Conservation (phyloP, 1,140 invertebrate species). For the Pentalonia nigronervosa region DNA sequence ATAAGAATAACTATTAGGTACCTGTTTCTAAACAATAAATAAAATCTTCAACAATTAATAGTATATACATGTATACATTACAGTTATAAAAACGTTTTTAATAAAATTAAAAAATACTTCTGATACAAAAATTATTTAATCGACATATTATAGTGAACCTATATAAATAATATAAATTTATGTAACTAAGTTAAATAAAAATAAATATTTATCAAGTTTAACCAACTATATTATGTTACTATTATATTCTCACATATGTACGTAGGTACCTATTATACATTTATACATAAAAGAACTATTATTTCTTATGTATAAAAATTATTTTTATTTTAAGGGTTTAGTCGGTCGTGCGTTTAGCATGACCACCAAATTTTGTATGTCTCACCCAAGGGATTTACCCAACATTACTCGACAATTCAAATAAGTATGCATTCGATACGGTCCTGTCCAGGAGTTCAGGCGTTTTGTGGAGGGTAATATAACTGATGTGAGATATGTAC, state of each 20-base stretch:
- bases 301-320: not conserved
- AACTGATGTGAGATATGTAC: slow-evolving; percentile 13
- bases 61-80: no score
- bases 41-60: no score
- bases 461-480: slow-evolving; percentile 31
- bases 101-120: no score
- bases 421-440: slow-evolving; percentile 51
- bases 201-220: not conserved
- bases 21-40: no score
- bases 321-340: not conserved
- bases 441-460: slow-evolving; percentile 14
- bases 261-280: not conserved
- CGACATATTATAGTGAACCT: not conserved
- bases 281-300: not conserved
- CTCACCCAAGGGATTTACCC: slow-evolving; percentile 37
- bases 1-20: no score
- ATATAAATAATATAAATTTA: not conserved
- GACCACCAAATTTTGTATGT: slow-evolving; percentile 40
- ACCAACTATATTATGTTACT: not conserved
- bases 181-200: not conserved
- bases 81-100: no score
- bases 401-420: slow-evolving; percentile 37
- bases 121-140: no score
- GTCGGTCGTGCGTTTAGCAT: slow-evolving; percentile 49
- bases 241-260: not conserved